Conservation (phyloP, 2,113 vertebrate genomes). For the Psephotus haematonotus region DNA sequence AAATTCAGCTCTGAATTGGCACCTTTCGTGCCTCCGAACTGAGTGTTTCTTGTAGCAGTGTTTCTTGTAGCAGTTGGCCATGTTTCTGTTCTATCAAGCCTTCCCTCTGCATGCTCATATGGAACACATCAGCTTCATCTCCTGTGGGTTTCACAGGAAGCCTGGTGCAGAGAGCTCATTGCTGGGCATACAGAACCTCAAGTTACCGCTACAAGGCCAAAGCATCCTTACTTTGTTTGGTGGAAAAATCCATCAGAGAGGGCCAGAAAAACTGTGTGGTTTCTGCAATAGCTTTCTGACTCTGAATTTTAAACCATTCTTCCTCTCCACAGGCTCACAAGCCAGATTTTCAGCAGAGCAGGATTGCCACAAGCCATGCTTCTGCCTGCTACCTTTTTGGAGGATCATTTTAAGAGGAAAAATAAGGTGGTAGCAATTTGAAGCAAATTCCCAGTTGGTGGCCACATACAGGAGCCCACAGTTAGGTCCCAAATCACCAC, state of each 20-base stretch:
- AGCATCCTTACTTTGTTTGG: not conserved
- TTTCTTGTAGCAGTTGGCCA: not conserved
- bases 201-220: not conserved
- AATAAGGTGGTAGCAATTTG: not conserved
- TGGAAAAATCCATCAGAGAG: not conserved
- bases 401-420: not conserved
- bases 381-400: not conserved
- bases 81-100: not conserved
- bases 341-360: not conserved
- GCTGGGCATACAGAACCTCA: not conserved
- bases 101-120: accelerated
- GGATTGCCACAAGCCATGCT: not conserved
- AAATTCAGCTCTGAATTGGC: not conserved
- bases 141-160: not conserved
- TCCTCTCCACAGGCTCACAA: not conserved
- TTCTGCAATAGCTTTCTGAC: constrained; percentile 12
- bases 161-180: not conserved
- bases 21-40: not conserved
- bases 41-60: not conserved
- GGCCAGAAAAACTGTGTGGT: constrained; percentile 33
- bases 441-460: constrained; percentile 12
- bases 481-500: not conserved
- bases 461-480: not conserved
- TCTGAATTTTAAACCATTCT: not conserved
- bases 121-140: not conserved